A percentile compares a stretch with the other conserved stretches of the same genome.
Evolutionary conservation across 2,797 vertebrate genomes (phyloP).

Genomic region (Oreortyx pictus): DNA sequence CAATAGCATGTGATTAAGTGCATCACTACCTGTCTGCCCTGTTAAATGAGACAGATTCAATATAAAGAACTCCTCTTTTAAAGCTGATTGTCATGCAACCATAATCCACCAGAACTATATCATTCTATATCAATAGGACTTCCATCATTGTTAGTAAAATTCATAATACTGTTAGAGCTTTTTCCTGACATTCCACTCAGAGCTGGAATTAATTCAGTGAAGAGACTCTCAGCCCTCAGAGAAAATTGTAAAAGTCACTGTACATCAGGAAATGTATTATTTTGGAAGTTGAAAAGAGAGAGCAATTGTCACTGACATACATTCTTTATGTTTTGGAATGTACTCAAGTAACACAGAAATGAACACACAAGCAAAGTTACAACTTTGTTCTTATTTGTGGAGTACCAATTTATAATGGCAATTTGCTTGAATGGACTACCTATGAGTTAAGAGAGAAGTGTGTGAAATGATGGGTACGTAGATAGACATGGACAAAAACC

Average conservation of each 20-base stretch:
- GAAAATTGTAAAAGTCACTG: not conserved
- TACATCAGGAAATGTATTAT: not conserved
- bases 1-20: constrained; percentile 14
- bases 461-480: not conserved
- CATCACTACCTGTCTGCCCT: not conserved
- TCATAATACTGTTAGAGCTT: not conserved
- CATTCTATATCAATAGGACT: not conserved
- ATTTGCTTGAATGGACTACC: not conserved
- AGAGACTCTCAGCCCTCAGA: not conserved
- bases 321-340: not conserved
- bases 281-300: not conserved
- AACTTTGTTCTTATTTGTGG: not conserved
- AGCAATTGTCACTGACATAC: not conserved
- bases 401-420: not conserved
- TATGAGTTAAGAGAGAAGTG: not conserved
- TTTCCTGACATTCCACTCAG: not conserved
- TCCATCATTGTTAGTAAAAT: not conserved
- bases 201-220: not conserved
- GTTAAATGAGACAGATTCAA: constrained; percentile 18
- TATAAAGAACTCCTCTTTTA: not conserved
- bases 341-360: not conserved
- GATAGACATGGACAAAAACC: not conserved
- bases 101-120: not conserved
- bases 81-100: not conserved
- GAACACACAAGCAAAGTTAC: not conserved